phyloP scores from a whole-genome alignment of 2,113 vertebrate species.

The Burhinus bistriatus region DNA sequence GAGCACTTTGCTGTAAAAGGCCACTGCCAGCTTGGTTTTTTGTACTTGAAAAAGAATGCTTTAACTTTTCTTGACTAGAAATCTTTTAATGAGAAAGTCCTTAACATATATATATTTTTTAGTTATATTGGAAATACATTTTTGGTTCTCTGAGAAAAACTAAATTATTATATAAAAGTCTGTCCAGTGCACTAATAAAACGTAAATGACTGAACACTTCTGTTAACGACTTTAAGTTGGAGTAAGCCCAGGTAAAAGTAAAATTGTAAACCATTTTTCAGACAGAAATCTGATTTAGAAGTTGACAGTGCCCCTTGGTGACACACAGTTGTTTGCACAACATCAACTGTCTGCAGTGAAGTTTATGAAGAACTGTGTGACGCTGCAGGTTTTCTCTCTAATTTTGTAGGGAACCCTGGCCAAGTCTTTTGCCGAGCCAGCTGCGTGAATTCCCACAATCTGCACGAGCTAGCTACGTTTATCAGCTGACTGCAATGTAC shows the following conservation, averaged over 20 bases:
- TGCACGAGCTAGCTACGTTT: not conserved
- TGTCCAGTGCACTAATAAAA: not conserved
- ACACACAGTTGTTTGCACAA: not conserved
- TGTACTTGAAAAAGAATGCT: not conserved
- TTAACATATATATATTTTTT: not conserved
- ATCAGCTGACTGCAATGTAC: not conserved
- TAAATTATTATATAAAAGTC: not conserved
- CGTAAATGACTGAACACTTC: not conserved
- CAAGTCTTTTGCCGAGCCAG: not conserved
- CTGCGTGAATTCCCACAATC: not conserved
- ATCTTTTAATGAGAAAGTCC: not conserved
- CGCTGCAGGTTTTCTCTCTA: not conserved
- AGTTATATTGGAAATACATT: not conserved
- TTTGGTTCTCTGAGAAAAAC: not conserved
- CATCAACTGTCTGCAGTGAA: not conserved
- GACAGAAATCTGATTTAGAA: not conserved
- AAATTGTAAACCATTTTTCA: not conserved
- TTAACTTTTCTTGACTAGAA: not conserved
- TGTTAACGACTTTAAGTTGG: not conserved
- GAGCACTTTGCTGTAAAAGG: not conserved
- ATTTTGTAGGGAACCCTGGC: not conserved
- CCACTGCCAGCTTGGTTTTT: not conserved
- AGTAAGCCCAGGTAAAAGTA: not conserved
- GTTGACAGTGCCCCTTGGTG: not conserved
- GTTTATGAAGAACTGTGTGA: not conserved